Evolutionary conservation across 2,888 invertebrate species (phyloP), one percentile per base, ranked within the genome.

Genomic region (Drosophila cracens): DNA sequence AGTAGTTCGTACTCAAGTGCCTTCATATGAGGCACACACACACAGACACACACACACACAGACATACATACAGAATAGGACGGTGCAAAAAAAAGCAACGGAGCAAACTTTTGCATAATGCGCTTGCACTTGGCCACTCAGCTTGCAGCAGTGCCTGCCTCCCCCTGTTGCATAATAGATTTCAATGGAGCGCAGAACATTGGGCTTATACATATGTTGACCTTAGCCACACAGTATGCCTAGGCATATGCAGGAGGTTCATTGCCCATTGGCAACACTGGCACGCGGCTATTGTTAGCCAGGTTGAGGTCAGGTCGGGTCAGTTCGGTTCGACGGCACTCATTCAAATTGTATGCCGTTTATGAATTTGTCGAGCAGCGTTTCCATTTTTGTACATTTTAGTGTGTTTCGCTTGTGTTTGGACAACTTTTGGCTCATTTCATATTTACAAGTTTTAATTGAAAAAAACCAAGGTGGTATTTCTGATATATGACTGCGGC

Each of bases 371-470:
- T 46, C 34, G 34, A 69, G 68, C 53, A 38, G 33, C 52, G 51
- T 21, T 54, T 48, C 2, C 46, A 10, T n/a, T 61, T 51, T 68
- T 43, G 43, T 27, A 71, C 8, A 38, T 27, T 29, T 27, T 10
- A 16, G 16, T 62, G 33, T 60, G 64, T 72, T 71, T 58, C n/a
- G 57, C 48, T 46, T 43, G 36, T 67, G 75, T 85, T 71, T 76
- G 66, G 25, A 46, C 61, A 70, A 71, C 64, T 78, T 74, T 77
- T 67, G 62, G 62, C 72, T 69, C 77, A 85, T 86, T 83, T 79
- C 31, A 86, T 88, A 86, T 86, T 88, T 83, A 77, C 74, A 87
- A 89, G 80, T 87, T 87, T 89, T 89, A 85, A 89, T 85, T 85
- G 87, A 71, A 80, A 79, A 60, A 68, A 72, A 13, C 7, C 73